phyloP scores from a whole-genome alignment of 2,113 vertebrate genomes.

The Fregetta grallaria region DNA sequence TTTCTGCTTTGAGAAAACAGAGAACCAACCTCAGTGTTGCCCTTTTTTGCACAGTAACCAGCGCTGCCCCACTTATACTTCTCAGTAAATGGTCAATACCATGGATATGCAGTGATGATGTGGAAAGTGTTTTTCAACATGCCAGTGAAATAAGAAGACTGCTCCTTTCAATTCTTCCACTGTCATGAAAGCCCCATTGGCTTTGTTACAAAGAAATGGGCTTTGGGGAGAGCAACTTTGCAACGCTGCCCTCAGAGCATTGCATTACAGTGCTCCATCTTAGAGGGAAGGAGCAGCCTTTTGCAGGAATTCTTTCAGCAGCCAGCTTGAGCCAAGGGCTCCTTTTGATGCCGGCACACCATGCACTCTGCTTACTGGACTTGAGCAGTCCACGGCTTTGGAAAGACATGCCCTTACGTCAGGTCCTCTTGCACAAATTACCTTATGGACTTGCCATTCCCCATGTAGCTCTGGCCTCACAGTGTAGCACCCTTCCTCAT shows the following conservation, averaged over 20 bases:
- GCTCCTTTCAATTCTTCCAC: neutral
- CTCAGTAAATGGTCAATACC: neutral
- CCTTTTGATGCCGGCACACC: neutral
- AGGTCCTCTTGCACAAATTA: neutral
- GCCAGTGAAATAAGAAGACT: neutral
- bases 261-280: accelerated
- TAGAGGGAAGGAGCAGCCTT: neutral
- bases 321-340: neutral
- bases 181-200: neutral
- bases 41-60: neutral
- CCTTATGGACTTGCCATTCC: neutral
- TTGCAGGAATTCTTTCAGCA: neutral
- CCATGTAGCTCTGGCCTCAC: neutral
- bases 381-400: neutral
- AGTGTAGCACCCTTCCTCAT: neutral
- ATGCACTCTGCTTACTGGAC: too few relatives aligned
- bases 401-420: neutral
- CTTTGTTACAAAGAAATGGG: neutral
- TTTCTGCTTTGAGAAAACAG: neutral
- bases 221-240: neutral
- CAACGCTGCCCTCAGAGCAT: neutral
- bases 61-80: accelerated
- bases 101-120: neutral
- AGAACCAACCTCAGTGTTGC: neutral
- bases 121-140: neutral